Percentiles rank a stretch among this genome's conserved stretches.
These are phyloP conservation scores for Sinosuthora webbiana DNA, from an alignment of 2,113 vertebrate genomes.

Conservation along the genomic window DNA sequence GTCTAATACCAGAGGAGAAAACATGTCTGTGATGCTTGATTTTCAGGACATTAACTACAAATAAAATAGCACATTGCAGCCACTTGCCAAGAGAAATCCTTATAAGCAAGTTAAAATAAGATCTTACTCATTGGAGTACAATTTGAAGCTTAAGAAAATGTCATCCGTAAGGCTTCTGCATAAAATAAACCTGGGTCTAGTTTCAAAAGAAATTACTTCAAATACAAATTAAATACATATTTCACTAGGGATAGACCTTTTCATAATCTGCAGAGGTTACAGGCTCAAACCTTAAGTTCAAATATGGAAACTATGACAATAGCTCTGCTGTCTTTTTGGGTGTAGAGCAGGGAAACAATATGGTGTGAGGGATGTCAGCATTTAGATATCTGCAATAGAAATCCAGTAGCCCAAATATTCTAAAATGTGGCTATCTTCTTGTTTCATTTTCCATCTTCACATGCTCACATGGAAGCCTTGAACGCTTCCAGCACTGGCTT, in stretches of 20 bases:
- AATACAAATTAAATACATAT: neutral
- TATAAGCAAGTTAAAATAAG: constrained; percentile 14
- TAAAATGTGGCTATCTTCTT: neutral
- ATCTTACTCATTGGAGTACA: neutral
- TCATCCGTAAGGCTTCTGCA: neutral
- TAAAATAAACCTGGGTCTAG: neutral
- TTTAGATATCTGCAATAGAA: neutral
- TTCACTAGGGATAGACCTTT: neutral
- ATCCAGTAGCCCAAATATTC: neutral
- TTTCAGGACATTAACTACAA: neutral
- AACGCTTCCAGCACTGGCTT: neutral
- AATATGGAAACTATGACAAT: neutral
- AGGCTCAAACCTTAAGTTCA: neutral
- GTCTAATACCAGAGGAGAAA: neutral
- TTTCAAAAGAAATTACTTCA: neutral
- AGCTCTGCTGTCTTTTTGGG: neutral
- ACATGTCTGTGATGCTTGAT: neutral
- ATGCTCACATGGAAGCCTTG: neutral
- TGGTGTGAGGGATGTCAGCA: neutral
- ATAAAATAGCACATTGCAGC: neutral
- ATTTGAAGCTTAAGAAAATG: constrained; percentile 22
- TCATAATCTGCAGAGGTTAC: neutral
- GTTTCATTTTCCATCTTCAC: neutral
- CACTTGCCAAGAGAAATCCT: neutral
- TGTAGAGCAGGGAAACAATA: neutral